Percentiles rank a stretch among this genome's conserved stretches.
phyloP scores from a whole-genome alignment of 1,140 invertebrate species.

The Drosophila saltans region DNA sequence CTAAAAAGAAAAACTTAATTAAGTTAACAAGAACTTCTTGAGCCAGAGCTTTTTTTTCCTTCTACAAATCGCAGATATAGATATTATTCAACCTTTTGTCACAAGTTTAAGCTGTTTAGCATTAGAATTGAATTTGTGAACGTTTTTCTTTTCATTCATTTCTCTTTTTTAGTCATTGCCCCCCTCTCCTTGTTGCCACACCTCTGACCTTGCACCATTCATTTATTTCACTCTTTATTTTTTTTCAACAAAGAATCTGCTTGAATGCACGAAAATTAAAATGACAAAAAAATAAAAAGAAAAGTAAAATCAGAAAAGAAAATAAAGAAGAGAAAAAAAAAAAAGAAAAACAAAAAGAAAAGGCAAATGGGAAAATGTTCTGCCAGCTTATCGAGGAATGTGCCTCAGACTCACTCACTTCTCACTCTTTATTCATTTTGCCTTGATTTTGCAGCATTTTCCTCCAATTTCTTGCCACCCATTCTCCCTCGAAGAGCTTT shows the following conservation, averaged over 20 bases:
- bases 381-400: conserved; percentile 1
- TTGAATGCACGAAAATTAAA: conserved; percentile 49
- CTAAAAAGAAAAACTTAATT: too few species aligned
- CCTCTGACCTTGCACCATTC: conserved; percentile 9
- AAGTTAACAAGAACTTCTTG: too few species aligned
- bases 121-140: background rate
- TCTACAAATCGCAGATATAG: too few species aligned
- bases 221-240: background rate
- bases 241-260: conserved; percentile 14
- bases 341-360: background rate
- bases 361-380: background rate
- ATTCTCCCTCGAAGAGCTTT: too few species aligned
- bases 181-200: background rate
- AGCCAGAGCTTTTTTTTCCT: too few species aligned
- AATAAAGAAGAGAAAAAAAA: background rate
- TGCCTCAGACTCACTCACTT: background rate
- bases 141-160: background rate
- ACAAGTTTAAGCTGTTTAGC: too few species aligned
- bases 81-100: too few species aligned
- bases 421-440: background rate
- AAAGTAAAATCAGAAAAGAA: background rate
- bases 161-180: background rate
- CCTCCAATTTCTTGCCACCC: background rate
- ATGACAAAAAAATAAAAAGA: conserved; percentile 17
- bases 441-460: background rate